Base-by-base conservation (phyloP, 2,797 vertebrate species). In the Numenius phaeopus region DNA sequence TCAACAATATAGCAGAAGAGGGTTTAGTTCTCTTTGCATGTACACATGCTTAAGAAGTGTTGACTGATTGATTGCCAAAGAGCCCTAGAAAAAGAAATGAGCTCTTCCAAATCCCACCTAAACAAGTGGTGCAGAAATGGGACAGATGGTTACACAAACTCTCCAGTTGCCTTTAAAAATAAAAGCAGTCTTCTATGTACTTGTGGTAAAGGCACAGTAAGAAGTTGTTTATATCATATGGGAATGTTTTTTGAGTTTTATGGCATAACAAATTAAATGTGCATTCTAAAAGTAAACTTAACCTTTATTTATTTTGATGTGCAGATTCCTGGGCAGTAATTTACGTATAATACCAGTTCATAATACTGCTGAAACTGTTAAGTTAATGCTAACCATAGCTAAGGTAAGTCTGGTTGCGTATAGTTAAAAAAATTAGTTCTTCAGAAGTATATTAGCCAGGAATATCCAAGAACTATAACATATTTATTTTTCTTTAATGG, bases 371-470 rank as follows among this genome's bases (percentile, higher is more conserved):
- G 99, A 99, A 87, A 96, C 98, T 22, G 95, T 99, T 70, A 99
- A 98, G 96, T 98, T 99, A 84, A 99, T 99, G 98, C 95, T 99
- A 81, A 99, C 98, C 24, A 98, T 99, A 88, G 99, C 99, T 61
- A 99, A 99, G 98, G 99, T 99, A 98, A 98, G 97, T 83, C 57
- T 82, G 15, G 15, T 46, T 59, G 66, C n/a, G 77, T 57, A 49
- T 42, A 81, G 52, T 84, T 85, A 11, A 83, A 95, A 75, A 47
- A 37, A 61, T 67, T 86, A 72, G 10, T 17, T 65, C 37, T 76
- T 72, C 37, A 52, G 46, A 81, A 46, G 6, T 55, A 16, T 39
- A 54, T 71, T 47, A 83, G 54, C 39, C 39, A 83, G 40, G 39
- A 83, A 78, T 55, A 90, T 18, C 24, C 29, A 83, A 58, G n/a